Base-by-base conservation (phyloP, 1,140 invertebrate genomes). In the Drosophila nannoptera region DNA sequence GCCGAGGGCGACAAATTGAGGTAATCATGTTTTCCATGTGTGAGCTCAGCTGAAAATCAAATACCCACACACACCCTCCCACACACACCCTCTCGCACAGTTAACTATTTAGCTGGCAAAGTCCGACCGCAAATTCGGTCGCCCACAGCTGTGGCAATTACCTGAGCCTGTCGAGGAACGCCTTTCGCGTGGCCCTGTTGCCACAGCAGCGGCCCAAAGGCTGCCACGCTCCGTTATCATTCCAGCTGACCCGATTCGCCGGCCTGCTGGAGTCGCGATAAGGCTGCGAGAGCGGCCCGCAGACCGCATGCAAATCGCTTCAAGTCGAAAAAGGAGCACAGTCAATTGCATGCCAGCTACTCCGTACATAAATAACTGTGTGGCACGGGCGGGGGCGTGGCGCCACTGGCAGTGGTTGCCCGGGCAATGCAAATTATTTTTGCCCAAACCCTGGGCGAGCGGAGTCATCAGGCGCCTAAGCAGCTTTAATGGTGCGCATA, bases 21-120 rank as follows among this genome's bases (percentile, higher is more conserved):
- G 76, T 84, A 78, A 83, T 78, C 75, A 78, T 69, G 58, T 84
- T 84, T 83, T 65, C 49, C 69, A 78, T 67, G 69, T 66, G 43
- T 52, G n/a, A 36, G 29, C 43, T 50, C 35, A 61, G 73, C 56
- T 77, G 52, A 50, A 80, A 77, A 73, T 72, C 72, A 71, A 78
- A 78, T 68, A 70, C 45, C 40, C 52, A 29, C 49, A 49, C 58
- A 42, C 38, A 50, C 11, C 16, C 54, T 12, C 31, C 16, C 35
- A 53, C 7, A 36, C 35, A 9, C 43, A 40, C 48, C 32, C 52
- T 11, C 8, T 31, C 2, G 14, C 11, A 4, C 54, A 11, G 43
- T 14, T 40, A 69, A 69, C 67, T 69, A 69, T 69, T 69, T 65
- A 58, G 43, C 16, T 32, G 36, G 40, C 52, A 35, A 50, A 63